Evolutionary conservation across 2,113 vertebrate species (phyloP).

Genomic region (Nothoprocta pentlandii): DNA sequence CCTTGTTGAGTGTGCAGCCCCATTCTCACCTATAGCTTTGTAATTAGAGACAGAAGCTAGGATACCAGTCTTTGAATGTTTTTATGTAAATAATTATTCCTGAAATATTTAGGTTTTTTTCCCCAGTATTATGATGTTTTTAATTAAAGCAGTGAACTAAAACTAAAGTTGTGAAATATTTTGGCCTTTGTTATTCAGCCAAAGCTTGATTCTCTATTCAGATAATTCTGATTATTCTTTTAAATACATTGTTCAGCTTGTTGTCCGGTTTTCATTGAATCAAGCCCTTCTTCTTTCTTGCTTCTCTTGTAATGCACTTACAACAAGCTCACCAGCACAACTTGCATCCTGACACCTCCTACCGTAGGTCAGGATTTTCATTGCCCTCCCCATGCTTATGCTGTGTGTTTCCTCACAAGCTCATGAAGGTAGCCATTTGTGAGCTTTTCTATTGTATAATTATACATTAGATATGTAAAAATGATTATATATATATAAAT

Average conservation of each 20-base stretch:
- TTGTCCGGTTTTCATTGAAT: neutral
- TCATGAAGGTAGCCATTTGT: neutral
- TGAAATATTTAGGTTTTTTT: neutral
- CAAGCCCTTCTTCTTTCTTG: neutral
- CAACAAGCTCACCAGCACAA: neutral
- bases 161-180: neutral
- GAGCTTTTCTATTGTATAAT: neutral
- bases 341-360: neutral
- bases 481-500: neutral
- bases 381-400: rapidly evolving
- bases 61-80: neutral
- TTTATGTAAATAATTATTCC: neutral
- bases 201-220: neutral
- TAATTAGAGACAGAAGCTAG: neutral
- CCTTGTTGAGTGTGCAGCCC: neutral
- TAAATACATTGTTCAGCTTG: neutral
- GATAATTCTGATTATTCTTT: neutral
- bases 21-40: rapidly evolving
- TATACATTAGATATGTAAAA: neutral
- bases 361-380: neutral
- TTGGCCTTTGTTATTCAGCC: neutral
- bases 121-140: neutral
- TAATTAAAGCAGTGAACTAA: neutral
- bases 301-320: neutral
- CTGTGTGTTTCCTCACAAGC: neutral